Percentiles rank a stretch among this genome's conserved stretches.
Conservation (phyloP, 2,797 vertebrate species). For the Microctenopoma lineatum region DNA sequence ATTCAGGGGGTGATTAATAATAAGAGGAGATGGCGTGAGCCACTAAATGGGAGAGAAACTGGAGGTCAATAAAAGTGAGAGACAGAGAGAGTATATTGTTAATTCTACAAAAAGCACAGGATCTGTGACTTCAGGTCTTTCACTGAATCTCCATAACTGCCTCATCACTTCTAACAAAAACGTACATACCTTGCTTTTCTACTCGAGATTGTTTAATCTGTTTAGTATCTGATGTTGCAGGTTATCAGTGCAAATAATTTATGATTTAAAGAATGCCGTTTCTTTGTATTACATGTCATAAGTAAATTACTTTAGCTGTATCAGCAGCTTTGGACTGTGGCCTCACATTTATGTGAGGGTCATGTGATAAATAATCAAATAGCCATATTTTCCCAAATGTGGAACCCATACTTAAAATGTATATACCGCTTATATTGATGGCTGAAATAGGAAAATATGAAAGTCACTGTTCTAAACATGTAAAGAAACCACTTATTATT, state of each 20-base stretch:
- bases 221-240: slow-evolving; percentile 12
- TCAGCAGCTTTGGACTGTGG: not conserved
- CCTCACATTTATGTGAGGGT: not conserved
- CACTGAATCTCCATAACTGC: slow-evolving; percentile 4
- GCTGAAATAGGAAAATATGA: no score
- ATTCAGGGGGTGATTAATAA: slow-evolving; percentile 49
- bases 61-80: not conserved
- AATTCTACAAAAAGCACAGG: slow-evolving; percentile 7
- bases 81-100: not conserved
- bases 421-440: not conserved
- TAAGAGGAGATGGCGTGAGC: slow-evolving; percentile 10
- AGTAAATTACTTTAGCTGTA: slow-evolving; percentile 7
- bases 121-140: slow-evolving; percentile 41
- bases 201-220: slow-evolving; percentile 18
- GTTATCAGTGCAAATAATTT: slow-evolving; percentile 42
- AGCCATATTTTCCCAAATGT: not conserved
- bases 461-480: not conserved
- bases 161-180: slow-evolving; percentile 11
- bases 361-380: not conserved
- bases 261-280: slow-evolving; percentile 19
- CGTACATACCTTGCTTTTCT: slow-evolving; percentile 24
- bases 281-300: slow-evolving; percentile 21
- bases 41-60: slow-evolving; percentile 14
- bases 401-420: not conserved
- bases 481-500: slow-evolving; percentile 9